These are phyloP conservation scores for Siphlonurus alternatus DNA, from an alignment of 2,888 invertebrate genomes.

Conservation along the genomic window DNA sequence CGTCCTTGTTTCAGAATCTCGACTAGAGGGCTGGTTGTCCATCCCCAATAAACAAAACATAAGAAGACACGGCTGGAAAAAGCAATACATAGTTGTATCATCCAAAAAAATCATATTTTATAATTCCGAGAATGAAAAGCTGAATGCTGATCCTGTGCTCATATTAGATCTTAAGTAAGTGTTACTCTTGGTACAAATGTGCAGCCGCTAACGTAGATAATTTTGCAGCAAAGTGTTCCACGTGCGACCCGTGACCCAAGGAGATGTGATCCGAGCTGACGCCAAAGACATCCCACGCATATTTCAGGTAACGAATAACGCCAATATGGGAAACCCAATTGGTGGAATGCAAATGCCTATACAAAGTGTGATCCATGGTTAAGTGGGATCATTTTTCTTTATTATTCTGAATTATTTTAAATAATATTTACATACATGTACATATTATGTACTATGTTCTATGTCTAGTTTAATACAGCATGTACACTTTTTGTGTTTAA, in stretches of 20 bases:
- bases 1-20: constrained; percentile 19
- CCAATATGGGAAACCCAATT: no score
- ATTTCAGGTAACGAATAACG: constrained; percentile 62
- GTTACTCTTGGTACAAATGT: no score
- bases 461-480: no score
- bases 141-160: constrained; percentile 85
- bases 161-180: constrained; percentile 86
- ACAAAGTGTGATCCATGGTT: background rate
- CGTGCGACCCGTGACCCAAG: constrained; percentile 95
- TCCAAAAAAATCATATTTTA: constrained; percentile 96
- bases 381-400: constrained; percentile 3
- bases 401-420: constrained; percentile 8
- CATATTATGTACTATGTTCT: no score
- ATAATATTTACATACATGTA: no score
- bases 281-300: constrained; percentile 98
- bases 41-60: constrained; percentile 93
- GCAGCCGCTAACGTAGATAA: no score
- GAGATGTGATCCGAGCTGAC: constrained; percentile 97
- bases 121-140: constrained; percentile 83
- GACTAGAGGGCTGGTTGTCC: constrained; percentile 89
- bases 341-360: no score
- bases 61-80: constrained; percentile 89
- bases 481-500: no score
- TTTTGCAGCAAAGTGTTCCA: constrained; percentile 90
- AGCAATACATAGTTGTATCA: constrained; percentile 92